phyloP scores from a whole-genome alignment of 30 jellyfish, hydroid and myxozoan species.

The Aurelia sp. region DNA sequence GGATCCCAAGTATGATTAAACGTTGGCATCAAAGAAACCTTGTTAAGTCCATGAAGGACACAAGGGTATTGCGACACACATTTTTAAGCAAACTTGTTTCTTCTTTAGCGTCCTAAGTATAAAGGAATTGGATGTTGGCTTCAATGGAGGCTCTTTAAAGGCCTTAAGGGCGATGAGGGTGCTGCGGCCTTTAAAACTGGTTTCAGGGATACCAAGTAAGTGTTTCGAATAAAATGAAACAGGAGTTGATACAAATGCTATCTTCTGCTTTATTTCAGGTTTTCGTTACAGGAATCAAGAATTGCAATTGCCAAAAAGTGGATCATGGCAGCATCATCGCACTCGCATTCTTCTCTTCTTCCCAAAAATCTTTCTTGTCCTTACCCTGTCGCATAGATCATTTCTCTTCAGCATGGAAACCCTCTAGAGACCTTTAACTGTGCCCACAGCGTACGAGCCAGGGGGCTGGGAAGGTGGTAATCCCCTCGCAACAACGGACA shows the following conservation, averaged over 20 bases:
- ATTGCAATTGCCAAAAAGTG: not conserved
- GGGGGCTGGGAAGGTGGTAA: too few species aligned
- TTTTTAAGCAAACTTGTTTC: not conserved
- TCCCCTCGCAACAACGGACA: too few species aligned
- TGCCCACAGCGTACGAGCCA: too few species aligned
- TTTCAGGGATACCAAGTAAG: constrained; percentile 99
- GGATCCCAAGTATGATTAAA: too few species aligned
- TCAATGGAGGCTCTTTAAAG: constrained; percentile 86
- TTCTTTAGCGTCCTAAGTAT: constrained; percentile 87
- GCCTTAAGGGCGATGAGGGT: constrained; percentile 96
- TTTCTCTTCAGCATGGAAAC: too few species aligned
- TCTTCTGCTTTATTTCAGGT: not conserved
- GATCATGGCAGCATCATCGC: not conserved
- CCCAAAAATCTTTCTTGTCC: too few species aligned
- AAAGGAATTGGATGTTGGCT: constrained; percentile 79
- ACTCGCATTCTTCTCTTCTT: not conserved
- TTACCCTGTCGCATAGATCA: too few species aligned
- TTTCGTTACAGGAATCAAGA: not conserved
- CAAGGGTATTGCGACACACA: too few species aligned
- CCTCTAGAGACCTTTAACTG: too few species aligned
- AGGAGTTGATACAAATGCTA: not conserved
- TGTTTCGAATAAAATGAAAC: not conserved
- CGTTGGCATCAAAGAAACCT: too few species aligned
- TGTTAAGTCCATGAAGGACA: too few species aligned
- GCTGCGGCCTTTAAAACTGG: constrained; percentile 94